These are phyloP conservation scores for Drosophila mimetica DNA, from an alignment of 2,888 invertebrate genomes.

Conservation along the genomic window DNA sequence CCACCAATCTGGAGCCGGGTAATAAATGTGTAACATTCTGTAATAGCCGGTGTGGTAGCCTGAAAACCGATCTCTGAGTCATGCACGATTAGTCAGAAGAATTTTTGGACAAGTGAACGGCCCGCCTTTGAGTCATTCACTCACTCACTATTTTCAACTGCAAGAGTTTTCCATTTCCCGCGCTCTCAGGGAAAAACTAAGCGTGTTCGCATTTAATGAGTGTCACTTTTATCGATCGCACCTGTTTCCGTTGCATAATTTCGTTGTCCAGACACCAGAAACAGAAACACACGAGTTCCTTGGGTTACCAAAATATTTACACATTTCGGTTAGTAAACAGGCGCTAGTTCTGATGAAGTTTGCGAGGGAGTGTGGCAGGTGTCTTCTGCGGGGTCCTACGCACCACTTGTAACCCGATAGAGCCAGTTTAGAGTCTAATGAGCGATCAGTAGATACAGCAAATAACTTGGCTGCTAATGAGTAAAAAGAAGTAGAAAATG, in stretches of 20 bases:
- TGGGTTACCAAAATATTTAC: slow-evolving; percentile 61
- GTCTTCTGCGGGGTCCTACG: slow-evolving; percentile 40
- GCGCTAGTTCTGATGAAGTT: slow-evolving; percentile 72
- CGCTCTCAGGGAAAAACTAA: slow-evolving; percentile 37
- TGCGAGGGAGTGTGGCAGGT: slow-evolving; percentile 66
- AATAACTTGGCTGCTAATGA: slow-evolving; percentile 30
- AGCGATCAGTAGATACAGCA: slow-evolving; percentile 17
- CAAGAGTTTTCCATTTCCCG: slow-evolving; percentile 46
- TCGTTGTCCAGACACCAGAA: slow-evolving; percentile 17
- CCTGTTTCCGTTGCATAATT: slow-evolving; percentile 72
- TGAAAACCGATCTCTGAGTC: slow-evolving; percentile 56
- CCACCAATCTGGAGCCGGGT: slow-evolving; percentile 22
- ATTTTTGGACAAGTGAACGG: slow-evolving; percentile 44
- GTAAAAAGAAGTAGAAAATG: slow-evolving; percentile 5
- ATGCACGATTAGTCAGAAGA: slow-evolving; percentile 72
- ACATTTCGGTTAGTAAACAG: slow-evolving; percentile 34
- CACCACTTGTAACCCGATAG: slow-evolving; percentile 31
- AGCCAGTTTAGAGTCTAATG: slow-evolving; percentile 25
- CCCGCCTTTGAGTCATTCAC: slow-evolving; percentile 48
- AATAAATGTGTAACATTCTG: slow-evolving; percentile 65
- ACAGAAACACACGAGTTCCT: slow-evolving; percentile 20
- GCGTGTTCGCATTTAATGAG: slow-evolving; percentile 52
- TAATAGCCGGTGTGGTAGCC: slow-evolving; percentile 47
- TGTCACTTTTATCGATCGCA: slow-evolving; percentile 61
- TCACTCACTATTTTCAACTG: slow-evolving; percentile 1